These are phyloP conservation scores for Oreochromis mossambicus DNA, from an alignment of 2,797 vertebrate species.

Conservation along the genomic window DNA sequence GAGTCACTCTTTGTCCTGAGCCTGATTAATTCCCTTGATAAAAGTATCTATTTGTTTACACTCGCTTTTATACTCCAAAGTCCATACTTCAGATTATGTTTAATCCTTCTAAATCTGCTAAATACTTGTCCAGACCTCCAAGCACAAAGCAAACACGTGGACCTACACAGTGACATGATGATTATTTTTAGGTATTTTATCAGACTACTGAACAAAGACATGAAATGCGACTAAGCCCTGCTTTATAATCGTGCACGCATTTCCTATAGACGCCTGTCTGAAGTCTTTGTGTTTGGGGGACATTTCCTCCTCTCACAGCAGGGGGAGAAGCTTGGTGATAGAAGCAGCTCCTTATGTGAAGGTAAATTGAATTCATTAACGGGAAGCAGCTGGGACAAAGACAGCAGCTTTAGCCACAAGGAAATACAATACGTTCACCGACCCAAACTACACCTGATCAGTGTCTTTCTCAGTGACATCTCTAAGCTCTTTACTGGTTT, in stretches of 20 bases:
- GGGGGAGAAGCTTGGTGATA: background rate
- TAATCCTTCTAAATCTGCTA: background rate
- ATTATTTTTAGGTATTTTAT: background rate
- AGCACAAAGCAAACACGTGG: background rate
- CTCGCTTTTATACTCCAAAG: background rate
- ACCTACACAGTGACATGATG: background rate
- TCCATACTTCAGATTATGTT: background rate
- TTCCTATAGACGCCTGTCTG: background rate
- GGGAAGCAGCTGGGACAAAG: background rate
- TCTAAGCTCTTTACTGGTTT: background rate
- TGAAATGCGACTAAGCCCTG: background rate
- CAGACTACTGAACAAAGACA: background rate
- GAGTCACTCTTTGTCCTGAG: background rate
- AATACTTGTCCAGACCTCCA: accelerated
- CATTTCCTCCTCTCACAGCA: background rate
- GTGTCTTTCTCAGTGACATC: background rate
- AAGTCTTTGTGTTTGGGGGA: background rate
- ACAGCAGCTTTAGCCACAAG: background rate
- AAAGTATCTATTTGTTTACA: background rate
- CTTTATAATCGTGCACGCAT: background rate
- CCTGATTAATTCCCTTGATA: background rate
- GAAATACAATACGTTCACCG: background rate
- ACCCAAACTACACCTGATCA: background rate
- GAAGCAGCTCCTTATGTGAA: background rate
- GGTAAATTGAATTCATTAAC: background rate